phyloP scores from a whole-genome alignment of 2,888 invertebrate genomes.

The Hyalella azteca region DNA sequence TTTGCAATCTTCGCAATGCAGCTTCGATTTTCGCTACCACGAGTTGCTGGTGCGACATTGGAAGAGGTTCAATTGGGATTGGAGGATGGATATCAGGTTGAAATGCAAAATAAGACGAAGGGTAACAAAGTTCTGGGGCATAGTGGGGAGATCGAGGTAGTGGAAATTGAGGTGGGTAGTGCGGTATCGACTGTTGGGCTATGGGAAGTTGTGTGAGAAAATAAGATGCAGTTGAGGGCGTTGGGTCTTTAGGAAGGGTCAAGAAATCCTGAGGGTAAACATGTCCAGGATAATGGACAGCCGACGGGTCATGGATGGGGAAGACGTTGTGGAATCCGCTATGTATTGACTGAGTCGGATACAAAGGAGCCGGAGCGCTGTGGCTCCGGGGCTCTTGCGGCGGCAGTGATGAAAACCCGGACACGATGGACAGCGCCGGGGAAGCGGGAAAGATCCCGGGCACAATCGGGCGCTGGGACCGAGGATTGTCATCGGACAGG shows the following conservation, averaged over 20 bases:
- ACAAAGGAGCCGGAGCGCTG: conserved; percentile 36
- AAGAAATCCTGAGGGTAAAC: conserved; percentile 55
- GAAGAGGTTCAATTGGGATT: conserved; percentile 21
- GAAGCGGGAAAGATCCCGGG: conserved; percentile 25
- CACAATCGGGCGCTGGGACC: conserved; percentile 39
- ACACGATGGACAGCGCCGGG: conserved; percentile 36
- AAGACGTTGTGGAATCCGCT: conserved; percentile 24
- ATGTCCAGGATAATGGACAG: conserved; percentile 55
- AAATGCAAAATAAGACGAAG: neutral
- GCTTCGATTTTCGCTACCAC: conserved; percentile 53
- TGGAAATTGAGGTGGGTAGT: conserved; percentile 2
- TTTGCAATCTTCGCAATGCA: conserved; percentile 50
- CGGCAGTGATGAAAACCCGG: conserved; percentile 8
- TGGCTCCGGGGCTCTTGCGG: conserved; percentile 16
- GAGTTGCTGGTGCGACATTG: conserved; percentile 44
- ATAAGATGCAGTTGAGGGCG: neutral
- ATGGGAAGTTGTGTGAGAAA: neutral
- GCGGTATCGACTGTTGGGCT: conserved; percentile 26
- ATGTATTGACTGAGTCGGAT: conserved; percentile 14
- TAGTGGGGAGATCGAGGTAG: conserved; percentile 5
- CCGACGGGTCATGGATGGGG: conserved; percentile 50
- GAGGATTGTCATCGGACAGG: conserved; percentile 49
- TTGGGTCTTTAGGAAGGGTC: conserved; percentile 46
- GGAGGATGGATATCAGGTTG: conserved; percentile 13
- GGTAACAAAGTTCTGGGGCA: conserved; percentile 8